Evolutionary conservation across 2,113 vertebrate genomes (phyloP).

Genomic region (Salvelinus alpinus): DNA sequence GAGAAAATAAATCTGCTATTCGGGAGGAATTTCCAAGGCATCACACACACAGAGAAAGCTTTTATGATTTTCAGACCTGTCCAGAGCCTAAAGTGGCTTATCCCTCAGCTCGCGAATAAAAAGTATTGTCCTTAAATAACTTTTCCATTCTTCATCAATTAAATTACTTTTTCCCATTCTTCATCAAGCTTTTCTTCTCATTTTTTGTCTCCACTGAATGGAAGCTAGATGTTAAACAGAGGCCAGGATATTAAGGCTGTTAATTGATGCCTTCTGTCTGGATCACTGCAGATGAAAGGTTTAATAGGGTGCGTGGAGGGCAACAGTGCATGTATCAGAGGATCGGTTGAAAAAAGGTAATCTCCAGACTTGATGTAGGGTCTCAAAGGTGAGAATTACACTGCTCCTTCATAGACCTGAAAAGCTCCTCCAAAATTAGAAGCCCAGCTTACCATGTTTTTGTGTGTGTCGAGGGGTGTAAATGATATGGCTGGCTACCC

Average conservation of each 20-base stretch:
- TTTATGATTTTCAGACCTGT: slow-evolving; percentile 3
- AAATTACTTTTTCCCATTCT: slow-evolving; percentile 11
- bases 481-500: too few species aligned
- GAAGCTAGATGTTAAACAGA: slow-evolving; percentile 30
- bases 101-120: neutral
- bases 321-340: too few species aligned
- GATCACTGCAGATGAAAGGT: too few species aligned
- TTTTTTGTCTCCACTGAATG: slow-evolving; percentile 13
- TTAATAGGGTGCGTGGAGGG: too few species aligned
- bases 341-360: too few species aligned
- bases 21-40: neutral
- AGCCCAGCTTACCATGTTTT: too few species aligned
- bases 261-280: slow-evolving; percentile 1
- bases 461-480: too few species aligned
- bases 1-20: neutral
- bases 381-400: too few species aligned
- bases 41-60: neutral
- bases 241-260: slow-evolving; percentile 46
- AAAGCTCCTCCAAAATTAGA: too few species aligned
- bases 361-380: too few species aligned
- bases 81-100: too few species aligned
- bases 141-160: slow-evolving; percentile 17
- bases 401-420: too few species aligned
- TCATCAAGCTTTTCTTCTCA: neutral
- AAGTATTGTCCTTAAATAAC: neutral